A percentile compares a stretch with the other conserved stretches of the same genome.
Conservation (phyloP, 1,140 invertebrate genomes). For the Monochamus saltuarius region DNA sequence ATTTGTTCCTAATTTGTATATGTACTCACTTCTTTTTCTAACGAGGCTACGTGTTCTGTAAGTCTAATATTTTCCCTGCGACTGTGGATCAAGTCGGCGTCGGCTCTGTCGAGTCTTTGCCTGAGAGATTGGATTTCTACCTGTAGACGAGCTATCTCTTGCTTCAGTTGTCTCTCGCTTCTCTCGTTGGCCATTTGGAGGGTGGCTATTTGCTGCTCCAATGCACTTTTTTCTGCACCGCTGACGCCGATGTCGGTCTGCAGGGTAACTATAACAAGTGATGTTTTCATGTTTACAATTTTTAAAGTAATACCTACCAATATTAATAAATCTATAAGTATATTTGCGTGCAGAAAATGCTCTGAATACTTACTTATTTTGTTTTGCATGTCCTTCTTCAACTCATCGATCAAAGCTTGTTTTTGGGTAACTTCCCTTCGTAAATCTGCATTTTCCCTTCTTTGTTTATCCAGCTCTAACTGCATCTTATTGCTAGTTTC, state of each 20-base stretch:
- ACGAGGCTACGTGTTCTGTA: slow-evolving; percentile 69
- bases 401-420: slow-evolving; percentile 69
- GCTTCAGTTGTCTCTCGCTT: slow-evolving; percentile 68
- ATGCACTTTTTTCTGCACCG: slow-evolving; percentile 70
- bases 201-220: slow-evolving; percentile 74
- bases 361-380: slow-evolving; percentile 63
- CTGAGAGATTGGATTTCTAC: slow-evolving; percentile 76
- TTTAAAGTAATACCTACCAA: neutral
- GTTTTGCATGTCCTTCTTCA: slow-evolving; percentile 74
- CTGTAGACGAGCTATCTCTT: slow-evolving; percentile 70
- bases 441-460: slow-evolving; percentile 70
- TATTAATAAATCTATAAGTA: too few species aligned
- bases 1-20: neutral
- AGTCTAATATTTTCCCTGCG: slow-evolving; percentile 73
- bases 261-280: slow-evolving; percentile 58
- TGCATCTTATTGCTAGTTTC: slow-evolving; percentile 75
- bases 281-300: neutral
- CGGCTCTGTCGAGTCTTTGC: slow-evolving; percentile 73
- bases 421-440: slow-evolving; percentile 72
- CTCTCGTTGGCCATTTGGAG: slow-evolving; percentile 62
- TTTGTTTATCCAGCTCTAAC: slow-evolving; percentile 74
- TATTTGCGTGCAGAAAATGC: too few species aligned
- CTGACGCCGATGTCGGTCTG: slow-evolving; percentile 73
- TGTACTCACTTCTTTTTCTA: slow-evolving; percentile 72
- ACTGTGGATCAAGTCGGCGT: slow-evolving; percentile 74